Base-by-base conservation (phyloP, 2,797 vertebrate genomes). In the Sebastes alutus region DNA sequence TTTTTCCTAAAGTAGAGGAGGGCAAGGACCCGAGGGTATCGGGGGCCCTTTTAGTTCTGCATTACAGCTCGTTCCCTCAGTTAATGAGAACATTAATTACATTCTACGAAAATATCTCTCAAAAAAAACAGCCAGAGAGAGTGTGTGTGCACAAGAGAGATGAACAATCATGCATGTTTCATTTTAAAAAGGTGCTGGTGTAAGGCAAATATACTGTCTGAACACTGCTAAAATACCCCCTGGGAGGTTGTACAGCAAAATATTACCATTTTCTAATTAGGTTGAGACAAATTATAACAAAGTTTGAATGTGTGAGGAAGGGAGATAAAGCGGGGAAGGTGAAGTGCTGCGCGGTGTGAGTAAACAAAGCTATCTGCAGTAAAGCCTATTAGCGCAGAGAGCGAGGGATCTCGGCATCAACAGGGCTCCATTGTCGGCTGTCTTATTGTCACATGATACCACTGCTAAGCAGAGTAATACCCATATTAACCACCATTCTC, bases 81-180 rank as follows among this genome's bases (percentile, higher is more conserved):
- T 90, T 94, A 94, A 95, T 92, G 89, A 90, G 85, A 92, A 92
- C 89, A 92, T 93, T 93, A 94, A 95, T 93, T 93, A 91, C 90
- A 89, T 94, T 88, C 83, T 55, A 68, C 72, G 42, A 75, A 89
- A 89, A 88, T 64, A 87, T 86, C 73, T 84, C 32, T 72, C 80
- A 55, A 62, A 88, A 63, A 88, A 85, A 90, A 86, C 76, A 85
- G 76, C 64, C 73, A 72, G 59, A 58, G 35, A 30, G 65, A 14
- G 52, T n/a, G 14, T 55, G 74, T 55, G 74, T 55, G 74, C 85
- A 66, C 76, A 18, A 65, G 85, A 89, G 88, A 83, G 80, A 87
- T 62, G 77, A 90, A 88, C 85, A 85, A 78, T 85, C 81, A 72
- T n/a, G 79, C 77, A 52, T 65, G 82, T 86, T 88, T 80, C 52